These are phyloP conservation scores for Agriopis aurantiaria DNA, from an alignment of 2,888 invertebrate species.

Conservation along the genomic window DNA sequence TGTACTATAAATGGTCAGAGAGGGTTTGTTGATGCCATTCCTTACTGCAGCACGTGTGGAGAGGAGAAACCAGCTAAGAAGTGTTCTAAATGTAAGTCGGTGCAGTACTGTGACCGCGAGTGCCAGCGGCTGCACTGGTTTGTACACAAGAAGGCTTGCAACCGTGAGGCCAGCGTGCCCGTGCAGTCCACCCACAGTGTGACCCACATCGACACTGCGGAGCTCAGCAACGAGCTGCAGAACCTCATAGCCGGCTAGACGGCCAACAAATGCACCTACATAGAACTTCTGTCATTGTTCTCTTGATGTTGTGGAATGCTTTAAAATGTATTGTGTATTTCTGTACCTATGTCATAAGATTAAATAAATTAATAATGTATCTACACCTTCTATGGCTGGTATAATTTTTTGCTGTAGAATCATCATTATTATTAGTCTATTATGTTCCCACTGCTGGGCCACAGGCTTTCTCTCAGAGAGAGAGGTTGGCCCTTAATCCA, in stretches of 20 bases:
- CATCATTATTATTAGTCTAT: too few relatives aligned
- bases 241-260: constrained; percentile 79
- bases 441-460: too few relatives aligned
- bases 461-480: too few relatives aligned
- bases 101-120: constrained; percentile 96
- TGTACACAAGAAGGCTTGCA: constrained; percentile 95
- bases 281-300: constrained; percentile 38
- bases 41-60: constrained; percentile 94
- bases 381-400: constrained; percentile 18
- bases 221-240: constrained; percentile 82
- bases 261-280: constrained; percentile 30
- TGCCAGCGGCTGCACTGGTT: constrained; percentile 98
- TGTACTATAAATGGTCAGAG: constrained; percentile 96
- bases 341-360: constrained; percentile 45
- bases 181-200: constrained; percentile 44
- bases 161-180: constrained; percentile 85
- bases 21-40: constrained; percentile 90
- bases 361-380: constrained; percentile 39
- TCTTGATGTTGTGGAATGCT: constrained; percentile 49
- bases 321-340: constrained; percentile 47
- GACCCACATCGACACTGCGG: constrained; percentile 74
- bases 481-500: too few relatives aligned
- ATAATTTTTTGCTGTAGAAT: constrained; percentile 10
- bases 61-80: constrained; percentile 96
- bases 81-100: constrained; percentile 97